Percentiles rank a stretch among this genome's conserved stretches.
phyloP scores from a whole-genome alignment of 2,113 vertebrate genomes.

The Odocoileus hemionus region DNA sequence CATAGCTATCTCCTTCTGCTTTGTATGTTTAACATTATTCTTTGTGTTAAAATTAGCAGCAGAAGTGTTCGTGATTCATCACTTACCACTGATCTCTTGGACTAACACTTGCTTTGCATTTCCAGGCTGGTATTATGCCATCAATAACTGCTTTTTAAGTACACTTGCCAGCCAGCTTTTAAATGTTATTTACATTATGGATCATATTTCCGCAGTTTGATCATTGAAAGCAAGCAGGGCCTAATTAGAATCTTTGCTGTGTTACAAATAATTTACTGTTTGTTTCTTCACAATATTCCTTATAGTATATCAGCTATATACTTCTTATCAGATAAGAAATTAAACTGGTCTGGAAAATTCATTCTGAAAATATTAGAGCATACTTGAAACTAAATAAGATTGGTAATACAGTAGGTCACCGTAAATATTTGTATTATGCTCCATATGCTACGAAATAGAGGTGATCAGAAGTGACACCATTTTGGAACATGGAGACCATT shows the following conservation, averaged over 20 bases:
- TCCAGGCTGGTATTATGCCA: background rate
- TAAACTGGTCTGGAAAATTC: background rate
- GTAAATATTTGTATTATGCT: background rate
- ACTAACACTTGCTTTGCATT: background rate
- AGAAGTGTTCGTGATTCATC: background rate
- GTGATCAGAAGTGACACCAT: background rate
- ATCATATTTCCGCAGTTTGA: background rate
- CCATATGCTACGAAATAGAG: background rate
- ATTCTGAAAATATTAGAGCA: background rate
- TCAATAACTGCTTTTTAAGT: conserved; percentile 1
- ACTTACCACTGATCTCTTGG: background rate
- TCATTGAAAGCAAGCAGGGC: background rate
- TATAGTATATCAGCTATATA: background rate
- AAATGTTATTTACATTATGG: background rate
- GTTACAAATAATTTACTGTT: background rate
- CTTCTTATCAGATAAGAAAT: conserved; percentile 10
- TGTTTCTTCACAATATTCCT: background rate
- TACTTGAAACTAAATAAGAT: background rate
- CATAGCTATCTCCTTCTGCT: background rate
- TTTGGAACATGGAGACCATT: background rate
- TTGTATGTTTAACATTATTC: background rate
- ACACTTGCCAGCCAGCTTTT: background rate
- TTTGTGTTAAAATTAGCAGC: background rate
- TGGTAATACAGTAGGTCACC: background rate
- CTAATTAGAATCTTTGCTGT: conserved; percentile 6